phyloP scores from a whole-genome alignment of 2,888 invertebrate genomes.

The Dasypolia templi region DNA sequence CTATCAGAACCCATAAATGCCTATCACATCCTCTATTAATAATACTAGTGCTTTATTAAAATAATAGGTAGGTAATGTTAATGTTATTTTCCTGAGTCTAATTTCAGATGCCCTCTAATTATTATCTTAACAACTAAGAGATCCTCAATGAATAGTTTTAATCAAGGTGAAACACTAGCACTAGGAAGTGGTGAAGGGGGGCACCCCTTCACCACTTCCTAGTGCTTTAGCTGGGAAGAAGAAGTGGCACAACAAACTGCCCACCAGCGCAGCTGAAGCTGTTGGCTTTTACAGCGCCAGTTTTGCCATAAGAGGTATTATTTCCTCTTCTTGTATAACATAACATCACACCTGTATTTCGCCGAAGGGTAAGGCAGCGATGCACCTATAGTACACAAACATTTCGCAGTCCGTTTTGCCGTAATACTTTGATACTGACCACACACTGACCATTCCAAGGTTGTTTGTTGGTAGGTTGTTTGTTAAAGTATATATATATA shows the following conservation, averaged over 20 bases:
- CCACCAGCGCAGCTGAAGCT: neutral
- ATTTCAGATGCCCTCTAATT: slow-evolving; percentile 42
- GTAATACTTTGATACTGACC: neutral
- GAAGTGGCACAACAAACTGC: no score
- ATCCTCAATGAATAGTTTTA: neutral
- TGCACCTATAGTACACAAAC: neutral
- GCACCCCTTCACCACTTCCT: no score
- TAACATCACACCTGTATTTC: neutral
- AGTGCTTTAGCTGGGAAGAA: no score
- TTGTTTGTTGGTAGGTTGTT: no score
- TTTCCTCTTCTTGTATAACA: neutral
- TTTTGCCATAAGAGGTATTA: neutral
- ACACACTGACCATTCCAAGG: no score
- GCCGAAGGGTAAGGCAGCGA: neutral
- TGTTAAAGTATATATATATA: no score
- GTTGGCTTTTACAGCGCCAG: neutral
- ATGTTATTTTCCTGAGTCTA: no score
- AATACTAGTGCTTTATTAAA: neutral
- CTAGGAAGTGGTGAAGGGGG: no score
- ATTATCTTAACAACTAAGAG: slow-evolving; percentile 3
- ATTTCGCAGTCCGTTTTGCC: neutral
- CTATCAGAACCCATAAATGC: neutral
- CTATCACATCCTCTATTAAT: slow-evolving; percentile 5
- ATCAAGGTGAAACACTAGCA: no score
- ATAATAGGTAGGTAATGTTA: neutral